Conservation (phyloP, 2,888 invertebrate genomes). For the Acronicta alni region DNA sequence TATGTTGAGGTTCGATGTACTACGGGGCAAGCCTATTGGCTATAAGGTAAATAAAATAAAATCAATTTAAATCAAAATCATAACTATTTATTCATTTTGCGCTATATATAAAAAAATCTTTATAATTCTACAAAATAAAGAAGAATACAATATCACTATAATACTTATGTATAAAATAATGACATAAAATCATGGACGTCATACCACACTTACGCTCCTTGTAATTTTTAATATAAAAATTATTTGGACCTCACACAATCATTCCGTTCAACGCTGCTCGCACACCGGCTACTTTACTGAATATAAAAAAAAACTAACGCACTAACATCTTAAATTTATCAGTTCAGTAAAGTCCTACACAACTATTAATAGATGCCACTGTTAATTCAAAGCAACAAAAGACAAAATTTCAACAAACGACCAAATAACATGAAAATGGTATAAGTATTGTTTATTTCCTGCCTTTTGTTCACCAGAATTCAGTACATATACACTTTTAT, state of each 20-base stretch:
- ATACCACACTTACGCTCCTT: conserved; percentile 81
- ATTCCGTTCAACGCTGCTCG: conserved; percentile 59
- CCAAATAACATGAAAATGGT: too few species aligned
- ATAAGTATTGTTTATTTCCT: too few species aligned
- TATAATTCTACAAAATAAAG: conserved; percentile 83
- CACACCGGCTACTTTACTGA: conserved; percentile 69
- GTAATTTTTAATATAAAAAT: conserved; percentile 89
- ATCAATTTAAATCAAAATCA: conserved; percentile 72
- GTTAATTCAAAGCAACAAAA: not conserved
- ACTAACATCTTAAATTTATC: conserved; percentile 78
- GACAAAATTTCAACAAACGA: not conserved
- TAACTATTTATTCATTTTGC: conserved; percentile 76
- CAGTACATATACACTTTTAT: conserved; percentile 16
- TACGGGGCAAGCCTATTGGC: too few species aligned
- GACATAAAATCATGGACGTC: conserved; percentile 82
- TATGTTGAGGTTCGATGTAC: too few species aligned
- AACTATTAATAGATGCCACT: conserved; percentile 67
- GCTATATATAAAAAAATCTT: conserved; percentile 85
- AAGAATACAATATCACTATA: conserved; percentile 85
- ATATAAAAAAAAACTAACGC: conserved; percentile 75
- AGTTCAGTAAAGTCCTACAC: conserved; percentile 80
- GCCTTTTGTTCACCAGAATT: not conserved
- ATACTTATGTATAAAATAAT: conserved; percentile 82
- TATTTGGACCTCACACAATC: conserved; percentile 78
- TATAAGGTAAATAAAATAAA: too few species aligned